Evolutionary conservation across 2,797 vertebrate genomes (phyloP).

Genomic region (Diplodus puntazzo): DNA sequence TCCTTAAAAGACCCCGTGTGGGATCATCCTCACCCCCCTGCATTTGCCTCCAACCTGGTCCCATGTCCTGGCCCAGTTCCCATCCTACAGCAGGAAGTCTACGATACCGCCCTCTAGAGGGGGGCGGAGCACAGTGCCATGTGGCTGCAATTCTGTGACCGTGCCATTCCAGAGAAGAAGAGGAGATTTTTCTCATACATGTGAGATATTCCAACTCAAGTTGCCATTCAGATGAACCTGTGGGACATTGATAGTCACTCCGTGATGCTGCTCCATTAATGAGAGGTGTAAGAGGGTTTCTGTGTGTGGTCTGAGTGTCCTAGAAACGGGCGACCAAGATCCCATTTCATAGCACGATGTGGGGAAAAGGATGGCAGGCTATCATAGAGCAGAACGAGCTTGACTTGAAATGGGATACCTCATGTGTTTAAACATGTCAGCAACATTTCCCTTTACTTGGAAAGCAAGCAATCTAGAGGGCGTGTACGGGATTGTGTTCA

Average conservation of each 20-base stretch:
- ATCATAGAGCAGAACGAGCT: constrained; percentile 57
- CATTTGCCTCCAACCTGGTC: constrained; percentile 68
- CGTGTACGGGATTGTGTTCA: constrained; percentile 47
- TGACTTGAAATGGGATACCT: constrained; percentile 77
- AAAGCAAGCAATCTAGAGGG: constrained; percentile 62
- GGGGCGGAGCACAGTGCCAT: constrained; percentile 39
- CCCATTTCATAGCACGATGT: constrained; percentile 53
- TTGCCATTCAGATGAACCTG: constrained; percentile 69
- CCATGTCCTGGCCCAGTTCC: constrained; percentile 66
- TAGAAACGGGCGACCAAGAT: constrained; percentile 36
- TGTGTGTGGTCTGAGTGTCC: constrained; percentile 28
- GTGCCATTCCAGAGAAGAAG: constrained; percentile 69
- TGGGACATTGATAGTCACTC: constrained; percentile 56
- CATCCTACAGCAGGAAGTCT: constrained; percentile 89
- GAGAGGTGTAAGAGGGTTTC: constrained; percentile 29
- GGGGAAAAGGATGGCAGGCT: constrained; percentile 51
- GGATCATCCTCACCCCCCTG: constrained; percentile 81
- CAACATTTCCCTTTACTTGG: constrained; percentile 85
- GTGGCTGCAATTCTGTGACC: constrained; percentile 55
- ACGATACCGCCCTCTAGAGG: constrained; percentile 94
- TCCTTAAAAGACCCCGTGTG: constrained; percentile 81
- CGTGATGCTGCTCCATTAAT: constrained; percentile 41
- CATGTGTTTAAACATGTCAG: constrained; percentile 70
- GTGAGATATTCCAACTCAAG: constrained; percentile 68
- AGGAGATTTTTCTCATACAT: constrained; percentile 54